Evolutionary conservation across 2,113 vertebrate species (phyloP), one percentile per base, ranked within the genome.

Genomic region (Falcunculus frontatus): DNA sequence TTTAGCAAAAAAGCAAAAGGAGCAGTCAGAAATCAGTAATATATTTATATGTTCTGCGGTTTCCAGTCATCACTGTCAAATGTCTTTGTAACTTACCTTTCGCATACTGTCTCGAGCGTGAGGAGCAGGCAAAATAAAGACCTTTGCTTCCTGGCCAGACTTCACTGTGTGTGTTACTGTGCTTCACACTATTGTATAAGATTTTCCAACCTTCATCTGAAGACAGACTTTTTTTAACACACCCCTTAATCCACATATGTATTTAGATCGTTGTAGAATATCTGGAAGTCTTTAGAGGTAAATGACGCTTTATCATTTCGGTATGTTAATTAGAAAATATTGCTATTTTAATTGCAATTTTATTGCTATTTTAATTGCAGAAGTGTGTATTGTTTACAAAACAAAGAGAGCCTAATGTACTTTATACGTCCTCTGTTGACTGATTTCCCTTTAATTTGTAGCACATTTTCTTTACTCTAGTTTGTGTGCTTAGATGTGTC

Each of bases 401-500:
- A 90, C 57, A 79, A 91, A 77, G 32, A 76, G 22, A 89, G 44
- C 16, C 10, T 93, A 74, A 47, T 90, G 32, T 72, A 39, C 57
- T 89, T 86, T 74, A 32, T 55, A 52, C 18, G 17, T 84, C n/a
- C 7, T 93, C n/a, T 60, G 62, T 76, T 88, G 74, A 81, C 41
- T 75, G 33, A 73, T 67, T 89, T 93, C 22, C 53, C 27, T 87
- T 94, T 95, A 96, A 82, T 93, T 83, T 95, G 84, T 56, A 96
- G 47, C 89, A 90, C 29, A 75, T 94, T 97, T 88, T 96, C 92
- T 96, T 96, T 95, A 90, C 65, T 75, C 47, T 84, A 68, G 25
- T 84, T 94, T 87, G 41, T 94, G 77, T 82, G 63, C 86, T 84
- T 90, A 91, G 63, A 96, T 94, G 84, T 96, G 94, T 97, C 97